phyloP scores from a whole-genome alignment of 2,113 vertebrate species.

The Paramisgurnus dabryanus region DNA sequence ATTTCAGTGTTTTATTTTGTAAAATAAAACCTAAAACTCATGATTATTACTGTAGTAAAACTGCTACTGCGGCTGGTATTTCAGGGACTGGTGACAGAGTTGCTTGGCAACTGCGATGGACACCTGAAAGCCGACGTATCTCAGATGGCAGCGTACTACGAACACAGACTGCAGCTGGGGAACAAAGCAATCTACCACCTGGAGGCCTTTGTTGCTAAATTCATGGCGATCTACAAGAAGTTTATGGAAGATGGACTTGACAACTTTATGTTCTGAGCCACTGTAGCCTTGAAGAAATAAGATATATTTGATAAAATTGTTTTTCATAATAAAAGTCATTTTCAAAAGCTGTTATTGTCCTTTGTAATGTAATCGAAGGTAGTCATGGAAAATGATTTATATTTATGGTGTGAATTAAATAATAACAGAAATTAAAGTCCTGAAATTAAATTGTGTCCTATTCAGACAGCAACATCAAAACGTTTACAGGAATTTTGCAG shows the following conservation, averaged over 20 bases:
- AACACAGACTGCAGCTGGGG: slow-evolving; percentile 92
- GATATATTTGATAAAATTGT: not conserved
- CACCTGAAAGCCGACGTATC: slow-evolving; percentile 94
- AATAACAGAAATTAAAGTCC: no score
- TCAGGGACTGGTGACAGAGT: slow-evolving; percentile 88
- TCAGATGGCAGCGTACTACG: slow-evolving; percentile 92
- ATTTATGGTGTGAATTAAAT: not conserved
- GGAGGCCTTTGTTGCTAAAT: slow-evolving; percentile 96
- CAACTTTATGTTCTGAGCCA: slow-evolving; percentile 86
- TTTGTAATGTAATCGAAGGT: not conserved
- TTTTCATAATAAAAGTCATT: slow-evolving; percentile 48
- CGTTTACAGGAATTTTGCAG: no score
- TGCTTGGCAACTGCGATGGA: slow-evolving; percentile 93
- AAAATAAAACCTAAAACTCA: no score
- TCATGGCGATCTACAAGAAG: slow-evolving; percentile 98
- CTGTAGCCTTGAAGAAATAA: not conserved
- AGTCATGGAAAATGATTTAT: not conserved
- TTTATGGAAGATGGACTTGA: slow-evolving; percentile 98
- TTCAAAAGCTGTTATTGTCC: not conserved
- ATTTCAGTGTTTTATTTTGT: not conserved
- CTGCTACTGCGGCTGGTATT: slow-evolving; percentile 9
- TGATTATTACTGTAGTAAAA: not conserved
- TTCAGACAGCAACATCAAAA: no score
- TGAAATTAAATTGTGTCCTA: no score
- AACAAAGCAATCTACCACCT: slow-evolving; percentile 97